phyloP scores from a whole-genome alignment of 1,140 invertebrate species.

The Drosophila lacertosa region DNA sequence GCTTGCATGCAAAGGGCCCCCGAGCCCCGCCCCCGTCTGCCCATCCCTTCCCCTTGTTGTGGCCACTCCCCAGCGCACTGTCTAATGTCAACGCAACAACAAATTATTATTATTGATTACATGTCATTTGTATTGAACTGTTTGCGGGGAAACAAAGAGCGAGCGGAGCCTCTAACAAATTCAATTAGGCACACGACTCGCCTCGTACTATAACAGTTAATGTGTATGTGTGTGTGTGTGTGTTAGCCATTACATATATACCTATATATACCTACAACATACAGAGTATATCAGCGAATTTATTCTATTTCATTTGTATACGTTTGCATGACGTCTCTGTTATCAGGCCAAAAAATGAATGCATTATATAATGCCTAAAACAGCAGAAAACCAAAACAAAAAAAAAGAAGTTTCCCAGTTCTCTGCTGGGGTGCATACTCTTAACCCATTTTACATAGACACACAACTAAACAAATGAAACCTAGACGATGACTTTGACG shows the following conservation, averaged over 20 bases:
- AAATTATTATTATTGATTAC: slow-evolving; percentile 77
- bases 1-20: slow-evolving; percentile 27
- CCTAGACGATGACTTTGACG: slow-evolving; percentile 2
- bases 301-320: neutral
- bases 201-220: slow-evolving; percentile 32
- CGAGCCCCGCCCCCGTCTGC: neutral
- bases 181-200: slow-evolving; percentile 66
- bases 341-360: slow-evolving; percentile 57
- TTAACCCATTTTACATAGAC: slow-evolving; percentile 64
- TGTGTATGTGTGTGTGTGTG: slow-evolving; percentile 61
- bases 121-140: slow-evolving; percentile 66
- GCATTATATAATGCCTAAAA: slow-evolving; percentile 54
- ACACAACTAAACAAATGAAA: slow-evolving; percentile 31
- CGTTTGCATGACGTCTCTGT: slow-evolving; percentile 21
- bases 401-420: slow-evolving; percentile 2
- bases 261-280: neutral
- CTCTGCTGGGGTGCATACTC: slow-evolving; percentile 57
- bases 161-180: slow-evolving; percentile 53
- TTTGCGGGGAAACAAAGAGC: slow-evolving; percentile 20
- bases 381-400: slow-evolving; percentile 4
- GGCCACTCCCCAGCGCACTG: slow-evolving; percentile 12
- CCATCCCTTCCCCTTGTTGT: no score
- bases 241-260: slow-evolving; percentile 29
- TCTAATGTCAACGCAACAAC: slow-evolving; percentile 63
- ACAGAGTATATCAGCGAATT: neutral